Percentiles rank a stretch among this genome's conserved stretches.
phyloP scores from a whole-genome alignment of 2,113 vertebrate species.

The Embiotoca jacksoni region DNA sequence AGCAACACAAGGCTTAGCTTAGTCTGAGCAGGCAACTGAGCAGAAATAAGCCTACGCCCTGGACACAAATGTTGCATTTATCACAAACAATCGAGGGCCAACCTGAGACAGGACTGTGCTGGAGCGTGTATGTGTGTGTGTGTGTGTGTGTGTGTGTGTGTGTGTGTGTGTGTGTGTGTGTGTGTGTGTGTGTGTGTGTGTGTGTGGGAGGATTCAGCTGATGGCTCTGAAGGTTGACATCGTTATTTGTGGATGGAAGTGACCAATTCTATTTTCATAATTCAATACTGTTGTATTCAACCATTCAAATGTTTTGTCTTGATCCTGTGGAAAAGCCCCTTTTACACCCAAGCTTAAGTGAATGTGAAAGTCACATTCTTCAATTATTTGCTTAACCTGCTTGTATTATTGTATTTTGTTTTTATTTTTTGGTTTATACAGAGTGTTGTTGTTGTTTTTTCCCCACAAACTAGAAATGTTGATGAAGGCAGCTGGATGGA shows the following conservation, averaged over 20 bases:
- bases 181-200: slow-evolving; percentile 5
- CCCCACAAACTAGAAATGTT: too few species aligned
- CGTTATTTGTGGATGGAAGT: not conserved
- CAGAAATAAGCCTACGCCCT: slow-evolving; percentile 73
- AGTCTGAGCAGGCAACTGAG: slow-evolving; percentile 78
- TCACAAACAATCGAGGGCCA: slow-evolving; percentile 61
- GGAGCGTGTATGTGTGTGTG: not conserved
- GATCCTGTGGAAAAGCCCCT: not conserved
- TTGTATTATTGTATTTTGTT: too few species aligned
- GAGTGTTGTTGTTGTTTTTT: too few species aligned
- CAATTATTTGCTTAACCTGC: too few species aligned
- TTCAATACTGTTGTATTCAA: not conserved
- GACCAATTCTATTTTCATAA: not conserved
- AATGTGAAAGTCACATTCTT: too few species aligned
- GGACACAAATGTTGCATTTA: slow-evolving; percentile 69
- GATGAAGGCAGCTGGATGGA: too few species aligned
- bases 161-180: not conserved
- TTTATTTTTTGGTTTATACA: too few species aligned
- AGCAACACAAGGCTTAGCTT: slow-evolving; percentile 78
- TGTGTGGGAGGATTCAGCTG: not conserved
- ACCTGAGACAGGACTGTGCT: slow-evolving; percentile 24
- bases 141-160: not conserved
- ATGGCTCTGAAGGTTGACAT: not conserved
- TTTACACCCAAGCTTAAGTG: not conserved
- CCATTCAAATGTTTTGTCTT: not conserved